Conservation (phyloP, 30 jellyfish, hydroid and myxozoan genomes). For the Mastigias papua region DNA sequence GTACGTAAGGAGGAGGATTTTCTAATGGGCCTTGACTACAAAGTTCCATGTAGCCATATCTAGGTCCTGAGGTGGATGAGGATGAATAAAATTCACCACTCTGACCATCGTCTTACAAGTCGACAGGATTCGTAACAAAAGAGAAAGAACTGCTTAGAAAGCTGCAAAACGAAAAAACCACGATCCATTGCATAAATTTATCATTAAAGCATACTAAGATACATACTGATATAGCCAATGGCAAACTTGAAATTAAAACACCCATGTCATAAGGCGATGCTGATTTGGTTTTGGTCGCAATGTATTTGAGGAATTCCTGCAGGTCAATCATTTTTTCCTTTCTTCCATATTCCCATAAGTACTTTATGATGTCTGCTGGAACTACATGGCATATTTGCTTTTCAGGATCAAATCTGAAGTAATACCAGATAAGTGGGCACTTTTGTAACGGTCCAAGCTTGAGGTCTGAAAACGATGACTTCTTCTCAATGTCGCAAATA, state of each 20-base stretch:
- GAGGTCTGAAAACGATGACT: slow-evolving; percentile 66
- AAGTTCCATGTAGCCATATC: too few species aligned
- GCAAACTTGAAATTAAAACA: slow-evolving; percentile 63
- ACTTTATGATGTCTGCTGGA: slow-evolving; percentile 47
- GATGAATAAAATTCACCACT: too few species aligned
- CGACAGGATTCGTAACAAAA: too few species aligned
- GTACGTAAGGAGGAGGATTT: too few species aligned
- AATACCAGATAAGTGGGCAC: slow-evolving; percentile 59
- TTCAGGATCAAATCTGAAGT: slow-evolving; percentile 80
- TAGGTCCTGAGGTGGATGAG: too few species aligned
- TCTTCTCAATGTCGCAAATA: slow-evolving; percentile 63
- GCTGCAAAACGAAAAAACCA: too few species aligned
- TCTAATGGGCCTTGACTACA: too few species aligned
- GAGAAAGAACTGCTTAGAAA: too few species aligned
- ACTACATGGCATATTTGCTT: slow-evolving; percentile 51
- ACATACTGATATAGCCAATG: slow-evolving; percentile 76
- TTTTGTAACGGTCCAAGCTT: slow-evolving; percentile 92
- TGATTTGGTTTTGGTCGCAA: slow-evolving; percentile 44
- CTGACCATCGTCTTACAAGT: too few species aligned
- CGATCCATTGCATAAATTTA: too few species aligned
- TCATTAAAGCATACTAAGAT: not conserved
- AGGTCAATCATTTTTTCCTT: slow-evolving; percentile 47
- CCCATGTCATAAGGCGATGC: slow-evolving; percentile 76
- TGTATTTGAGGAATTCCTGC: slow-evolving; percentile 58
- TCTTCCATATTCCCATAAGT: slow-evolving; percentile 63